Percentiles rank a stretch among this genome's conserved stretches.
Evolutionary conservation across 30 jellyfish, hydroid and myxozoan species (phyloP).

Genomic region (Cassiopea andromeda): DNA sequence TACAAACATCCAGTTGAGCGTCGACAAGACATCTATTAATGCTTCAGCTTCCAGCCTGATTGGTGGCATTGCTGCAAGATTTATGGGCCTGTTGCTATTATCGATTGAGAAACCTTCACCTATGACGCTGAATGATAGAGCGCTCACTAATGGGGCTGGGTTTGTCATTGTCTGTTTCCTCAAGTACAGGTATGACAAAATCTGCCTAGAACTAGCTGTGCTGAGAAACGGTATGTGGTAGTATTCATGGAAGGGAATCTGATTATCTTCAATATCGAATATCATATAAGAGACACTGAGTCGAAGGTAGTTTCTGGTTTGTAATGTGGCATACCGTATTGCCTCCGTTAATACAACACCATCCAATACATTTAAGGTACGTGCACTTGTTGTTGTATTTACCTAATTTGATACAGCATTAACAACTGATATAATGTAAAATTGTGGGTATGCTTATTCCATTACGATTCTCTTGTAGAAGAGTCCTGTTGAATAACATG

Average conservation of each 20-base stretch:
- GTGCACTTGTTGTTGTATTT: not conserved
- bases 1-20: constrained; percentile 69
- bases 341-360: constrained; percentile 31
- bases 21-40: constrained; percentile 39
- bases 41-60: constrained; percentile 36
- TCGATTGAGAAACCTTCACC: not conserved
- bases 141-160: constrained; percentile 2
- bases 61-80: constrained; percentile 70
- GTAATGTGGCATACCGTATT: not conserved
- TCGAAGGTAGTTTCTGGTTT: not conserved
- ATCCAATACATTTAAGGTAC: not conserved
- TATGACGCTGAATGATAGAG: not conserved
- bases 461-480: not conserved
- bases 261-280: not conserved
- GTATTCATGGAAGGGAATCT: not conserved
- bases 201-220: constrained; percentile 4
- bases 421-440: not conserved
- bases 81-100: not conserved
- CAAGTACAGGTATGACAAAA: not conserved
- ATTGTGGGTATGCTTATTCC: no score
- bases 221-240: constrained; percentile 4
- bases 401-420: not conserved
- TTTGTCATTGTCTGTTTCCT: not conserved
- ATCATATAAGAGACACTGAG: not conserved
- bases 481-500: no score